Evolutionary conservation across 2,888 invertebrate species (phyloP), one percentile per base, ranked within the genome.

Genomic region (Tipula lateralis): DNA sequence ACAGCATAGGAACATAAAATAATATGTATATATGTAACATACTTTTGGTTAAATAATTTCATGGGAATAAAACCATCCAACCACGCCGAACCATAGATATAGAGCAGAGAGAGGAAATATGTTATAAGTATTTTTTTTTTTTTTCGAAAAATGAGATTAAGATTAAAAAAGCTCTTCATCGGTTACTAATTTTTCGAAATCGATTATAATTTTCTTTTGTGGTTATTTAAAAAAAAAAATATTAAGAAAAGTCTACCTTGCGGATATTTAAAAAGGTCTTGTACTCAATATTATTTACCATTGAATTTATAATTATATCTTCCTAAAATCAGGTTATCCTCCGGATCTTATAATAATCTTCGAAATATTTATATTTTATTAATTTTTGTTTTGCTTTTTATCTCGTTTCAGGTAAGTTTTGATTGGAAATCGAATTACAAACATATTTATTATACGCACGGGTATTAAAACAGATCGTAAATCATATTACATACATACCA

Each of bases 261-360:
- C 19, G 66, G 66, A 19, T 66, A 66, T 66, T 66, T 66, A 24
- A 9, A 66, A 66, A 66, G 66, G 66, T 66, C 24, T 50, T 50
- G 9, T 66, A 24, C n/a, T n/a, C n/a, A n/a, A 7, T 66, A 24
- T 66, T 66, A 66, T 66, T 66, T 9, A 66, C 66, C 44, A 50
- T 50, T 50, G 44, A 50, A 50, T 50, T 50, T 50, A 66, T 66
- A 66, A 66, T 66, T 66, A 50, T 50, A 66, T 66, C 66, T 66
- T 66, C 24, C 19, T 19, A 9, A 66, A 66, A 66, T 66, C 24
- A 66, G 66, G 66, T 66, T 66, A 66, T 66, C 66, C 66, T 24
- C 44, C 44, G 66, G 66, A 50, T 50, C 44, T n/a, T n/a, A 19
- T 50, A 50, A 16, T 44, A 50, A 50, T 50, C 16, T 16, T 16